Evolutionary conservation across 2,888 invertebrate genomes (phyloP), one percentile per base, ranked within the genome.

Genomic region (Anoncus sp.): DNA sequence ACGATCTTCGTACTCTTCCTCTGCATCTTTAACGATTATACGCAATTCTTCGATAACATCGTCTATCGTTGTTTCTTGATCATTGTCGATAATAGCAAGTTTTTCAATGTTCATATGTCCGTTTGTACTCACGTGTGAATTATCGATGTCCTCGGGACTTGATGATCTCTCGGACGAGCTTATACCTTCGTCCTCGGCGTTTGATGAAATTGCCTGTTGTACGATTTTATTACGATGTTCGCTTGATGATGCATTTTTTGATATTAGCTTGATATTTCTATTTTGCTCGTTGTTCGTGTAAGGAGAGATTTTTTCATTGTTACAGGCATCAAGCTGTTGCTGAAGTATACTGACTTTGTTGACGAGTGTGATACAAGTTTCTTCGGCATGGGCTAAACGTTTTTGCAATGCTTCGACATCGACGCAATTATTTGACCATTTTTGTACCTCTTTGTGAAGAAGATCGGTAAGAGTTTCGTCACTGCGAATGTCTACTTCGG

Each of bases 131-230:
- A 66, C 69, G 20, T 92, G 31, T 31, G 3, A 38, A 10, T 12
- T 38, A 2, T 10, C 31, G 31, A 5, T 31, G 89, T 94, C 94
- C 84, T 96, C 96, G 0, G 96, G 96, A 77, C 95, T 96, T 51
- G 96, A 92, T 47, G 96, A 96, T 14, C 93, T 92, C 88, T 97
- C 97, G 0, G 97, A 97, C 9, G 97, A 97, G 86, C 96, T 97
- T 82, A 97, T 97, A 6, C 97, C 97, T 92, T 97, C 97, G 87
- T 97, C 97, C 91, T 97, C 97, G 45, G 96, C 96, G 82, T 96
- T 96, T 6, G 96, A 95, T 49, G 95, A 95, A 2, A 89, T 38
- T n/a, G 66, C 57, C 22, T 76, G 69, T 14, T 63, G 65, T 2
- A 24, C 38, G 2, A 59, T 57, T 31, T 63, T 60, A 16, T 67